A percentile compares a stretch with the other conserved stretches of the same genome.
phyloP scores from a whole-genome alignment of 2,113 vertebrate genomes.

The Campylomormyrus tamandua region DNA sequence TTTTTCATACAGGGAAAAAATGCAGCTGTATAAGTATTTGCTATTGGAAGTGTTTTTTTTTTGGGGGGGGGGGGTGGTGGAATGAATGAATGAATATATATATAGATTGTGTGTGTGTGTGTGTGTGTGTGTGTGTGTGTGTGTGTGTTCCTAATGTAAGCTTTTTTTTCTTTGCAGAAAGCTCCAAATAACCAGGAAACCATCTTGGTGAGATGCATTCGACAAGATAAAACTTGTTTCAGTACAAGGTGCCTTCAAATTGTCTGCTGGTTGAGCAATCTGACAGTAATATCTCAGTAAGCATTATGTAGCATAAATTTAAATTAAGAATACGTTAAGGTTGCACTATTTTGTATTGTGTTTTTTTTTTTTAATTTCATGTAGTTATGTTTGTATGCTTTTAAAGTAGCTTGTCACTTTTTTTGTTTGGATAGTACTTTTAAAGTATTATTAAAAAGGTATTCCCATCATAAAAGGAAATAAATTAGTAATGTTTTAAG shows the following conservation, averaged over 20 bases:
- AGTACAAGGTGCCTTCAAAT: conserved; percentile 60
- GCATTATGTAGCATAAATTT: conserved; percentile 64
- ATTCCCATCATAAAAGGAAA: neutral
- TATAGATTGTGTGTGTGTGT: neutral
- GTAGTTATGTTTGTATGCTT: conserved; percentile 9
- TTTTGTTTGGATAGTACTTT: conserved; percentile 22
- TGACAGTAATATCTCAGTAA: conserved; percentile 56
- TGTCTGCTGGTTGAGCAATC: conserved; percentile 50
- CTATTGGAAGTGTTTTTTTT: neutral
- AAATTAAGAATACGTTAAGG: conserved; percentile 57
- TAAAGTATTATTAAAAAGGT: conserved; percentile 19
- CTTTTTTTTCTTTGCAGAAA: conserved; percentile 29
- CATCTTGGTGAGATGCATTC: conserved; percentile 13
- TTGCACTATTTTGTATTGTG: conserved; percentile 64
- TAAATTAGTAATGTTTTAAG: conserved; percentile 13
- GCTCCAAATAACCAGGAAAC: conserved; percentile 25
- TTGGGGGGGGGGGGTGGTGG: too few species aligned
- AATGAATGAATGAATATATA: too few species aligned
- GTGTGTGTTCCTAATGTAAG: neutral
- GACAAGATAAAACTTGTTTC: conserved; percentile 7
- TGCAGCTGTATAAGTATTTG: neutral
- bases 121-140: neutral
- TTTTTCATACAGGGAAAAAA: neutral
- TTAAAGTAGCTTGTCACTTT: conserved; percentile 33
- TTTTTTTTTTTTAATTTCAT: conserved; percentile 10